Conservation (phyloP, 2,888 invertebrate genomes). For the Scaptomyza caliginosa region DNA sequence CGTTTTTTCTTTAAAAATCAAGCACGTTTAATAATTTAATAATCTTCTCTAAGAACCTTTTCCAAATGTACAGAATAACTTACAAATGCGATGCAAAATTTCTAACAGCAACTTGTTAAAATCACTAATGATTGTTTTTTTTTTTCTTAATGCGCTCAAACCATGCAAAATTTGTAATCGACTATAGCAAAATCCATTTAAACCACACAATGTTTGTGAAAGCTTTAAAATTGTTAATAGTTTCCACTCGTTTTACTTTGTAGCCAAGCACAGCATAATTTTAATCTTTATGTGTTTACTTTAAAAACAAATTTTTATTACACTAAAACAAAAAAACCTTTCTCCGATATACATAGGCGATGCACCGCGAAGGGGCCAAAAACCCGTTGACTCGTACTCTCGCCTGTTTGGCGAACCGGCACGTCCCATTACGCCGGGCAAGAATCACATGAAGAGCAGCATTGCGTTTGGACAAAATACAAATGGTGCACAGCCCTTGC, state of each 20-base stretch:
- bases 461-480: constrained; percentile 85
- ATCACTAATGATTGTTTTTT: constrained; percentile 3
- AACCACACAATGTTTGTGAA: constrained; percentile 15
- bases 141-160: not conserved
- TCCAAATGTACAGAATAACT: not conserved
- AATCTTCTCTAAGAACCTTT: too few relatives aligned
- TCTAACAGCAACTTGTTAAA: not conserved
- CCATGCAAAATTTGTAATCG: not conserved
- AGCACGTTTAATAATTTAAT: too few relatives aligned
- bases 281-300: constrained; percentile 8
- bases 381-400: constrained; percentile 85
- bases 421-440: constrained; percentile 85
- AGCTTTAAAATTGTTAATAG: constrained; percentile 9
- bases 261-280: too few relatives aligned
- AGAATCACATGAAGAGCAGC: constrained; percentile 86
- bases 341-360: constrained; percentile 76
- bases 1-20: too few relatives aligned
- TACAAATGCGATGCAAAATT: not conserved
- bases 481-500: constrained; percentile 72
- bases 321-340: not conserved
- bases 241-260: not conserved
- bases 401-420: constrained; percentile 86
- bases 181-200: constrained; percentile 1
- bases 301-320: constrained; percentile 4
- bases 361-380: constrained; percentile 82